Conservation (phyloP, 2,888 invertebrate genomes). For the Hemistola chrysoprasaria region DNA sequence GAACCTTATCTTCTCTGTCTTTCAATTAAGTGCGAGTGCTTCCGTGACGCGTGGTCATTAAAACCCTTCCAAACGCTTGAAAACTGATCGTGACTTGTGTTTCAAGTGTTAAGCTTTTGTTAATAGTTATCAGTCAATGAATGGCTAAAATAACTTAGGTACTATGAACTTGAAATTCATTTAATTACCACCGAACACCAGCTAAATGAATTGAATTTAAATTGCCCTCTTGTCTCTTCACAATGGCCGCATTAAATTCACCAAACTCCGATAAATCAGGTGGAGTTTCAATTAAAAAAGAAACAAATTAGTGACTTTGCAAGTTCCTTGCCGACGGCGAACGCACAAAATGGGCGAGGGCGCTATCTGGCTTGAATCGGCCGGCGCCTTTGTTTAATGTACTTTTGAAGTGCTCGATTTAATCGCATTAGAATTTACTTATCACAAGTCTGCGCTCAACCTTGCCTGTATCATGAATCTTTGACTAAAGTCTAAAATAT, state of each 20-base stretch:
- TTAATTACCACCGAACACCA: too few relatives aligned
- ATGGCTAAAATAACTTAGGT: too few relatives aligned
- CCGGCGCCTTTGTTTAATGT: constrained; percentile 39
- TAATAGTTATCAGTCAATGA: too few relatives aligned
- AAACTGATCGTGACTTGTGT: too few relatives aligned
- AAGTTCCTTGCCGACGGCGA: constrained; percentile 21
- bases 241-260: constrained; percentile 10
- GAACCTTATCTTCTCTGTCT: too few relatives aligned
- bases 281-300: constrained; percentile 29
- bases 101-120: too few relatives aligned
- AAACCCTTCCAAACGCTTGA: too few relatives aligned
- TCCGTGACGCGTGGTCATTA: too few relatives aligned
- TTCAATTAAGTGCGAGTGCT: too few relatives aligned
- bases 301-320: constrained; percentile 35
- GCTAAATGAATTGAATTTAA: constrained; percentile 9
- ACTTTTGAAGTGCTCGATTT: constrained; percentile 33
- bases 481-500: too few relatives aligned
- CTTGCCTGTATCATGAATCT: constrained; percentile 6
- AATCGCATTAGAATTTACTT: constrained; percentile 35
- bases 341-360: too few relatives aligned
- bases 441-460: constrained; percentile 21
- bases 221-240: constrained; percentile 5
- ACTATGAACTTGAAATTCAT: too few relatives aligned
- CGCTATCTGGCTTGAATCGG: constrained; percentile 35
- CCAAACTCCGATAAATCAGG: constrained; percentile 17